Evolutionary conservation across 2,113 vertebrate species (phyloP).

Genomic region (Rhinogobius similis): DNA sequence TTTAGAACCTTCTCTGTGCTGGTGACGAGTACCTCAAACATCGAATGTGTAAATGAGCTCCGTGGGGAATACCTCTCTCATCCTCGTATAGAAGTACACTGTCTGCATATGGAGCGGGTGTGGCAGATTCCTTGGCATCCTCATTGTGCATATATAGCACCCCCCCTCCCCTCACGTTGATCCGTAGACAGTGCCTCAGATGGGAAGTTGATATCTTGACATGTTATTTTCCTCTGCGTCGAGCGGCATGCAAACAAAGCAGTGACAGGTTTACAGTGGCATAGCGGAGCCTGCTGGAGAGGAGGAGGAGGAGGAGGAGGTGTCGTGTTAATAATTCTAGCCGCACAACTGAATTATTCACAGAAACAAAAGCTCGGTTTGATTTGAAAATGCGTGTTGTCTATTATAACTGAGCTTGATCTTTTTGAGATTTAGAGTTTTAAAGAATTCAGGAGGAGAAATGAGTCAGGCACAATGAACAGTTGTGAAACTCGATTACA

Average conservation of each 20-base stretch:
- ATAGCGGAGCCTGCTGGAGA: background rate
- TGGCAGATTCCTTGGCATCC: background rate
- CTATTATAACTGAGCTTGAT: background rate
- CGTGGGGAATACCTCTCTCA: background rate
- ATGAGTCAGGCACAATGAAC: too few species aligned
- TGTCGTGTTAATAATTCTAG: background rate
- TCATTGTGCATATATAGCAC: background rate
- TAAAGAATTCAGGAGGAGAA: too few species aligned
- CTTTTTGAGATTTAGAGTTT: background rate
- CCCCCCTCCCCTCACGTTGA: background rate
- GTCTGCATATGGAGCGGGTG: background rate
- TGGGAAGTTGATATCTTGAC: background rate
- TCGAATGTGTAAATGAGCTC: background rate
- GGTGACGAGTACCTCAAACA: background rate
- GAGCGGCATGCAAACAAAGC: background rate
- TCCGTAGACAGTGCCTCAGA: background rate
- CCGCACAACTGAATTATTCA: background rate
- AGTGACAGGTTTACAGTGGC: constrained; percentile 2
- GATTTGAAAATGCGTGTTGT: background rate
- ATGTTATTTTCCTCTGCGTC: constrained; percentile 7
- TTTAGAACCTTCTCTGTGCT: background rate
- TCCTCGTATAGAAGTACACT: background rate
- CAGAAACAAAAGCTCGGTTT: background rate
- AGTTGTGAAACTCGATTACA: too few species aligned
- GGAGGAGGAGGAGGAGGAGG: background rate